These are phyloP conservation scores for Smutsia temminckii DNA, from an alignment of 2,797 vertebrate genomes.

Conservation along the genomic window DNA sequence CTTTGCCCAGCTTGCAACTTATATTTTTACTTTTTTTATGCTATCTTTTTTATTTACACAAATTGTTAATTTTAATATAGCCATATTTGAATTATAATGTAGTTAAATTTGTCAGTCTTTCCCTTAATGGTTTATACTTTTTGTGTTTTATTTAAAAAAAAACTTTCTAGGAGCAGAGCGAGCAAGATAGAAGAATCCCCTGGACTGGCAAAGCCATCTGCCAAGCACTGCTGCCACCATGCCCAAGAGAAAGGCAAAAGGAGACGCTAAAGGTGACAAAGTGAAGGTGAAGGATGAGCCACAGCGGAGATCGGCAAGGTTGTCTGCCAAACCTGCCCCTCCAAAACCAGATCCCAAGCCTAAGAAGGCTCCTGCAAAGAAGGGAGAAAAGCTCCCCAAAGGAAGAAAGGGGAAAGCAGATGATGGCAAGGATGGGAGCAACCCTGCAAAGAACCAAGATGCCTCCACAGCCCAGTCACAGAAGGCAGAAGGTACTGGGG, in stretches of 20 bases:
- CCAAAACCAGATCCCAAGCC: conserved; percentile 51
- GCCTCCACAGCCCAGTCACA: conserved; percentile 22
- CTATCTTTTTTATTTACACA: neutral
- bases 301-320: conserved; percentile 41
- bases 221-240: neutral
- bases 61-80: neutral
- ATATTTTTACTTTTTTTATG: neutral
- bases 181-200: neutral
- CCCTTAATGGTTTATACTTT: neutral
- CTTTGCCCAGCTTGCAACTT: neutral
- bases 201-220: neutral
- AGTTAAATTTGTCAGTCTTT: neutral
- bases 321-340: conserved; percentile 62
- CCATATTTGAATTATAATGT: neutral
- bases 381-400: conserved; percentile 43
- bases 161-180: neutral
- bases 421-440: neutral
- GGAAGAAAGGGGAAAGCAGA: conserved; percentile 40
- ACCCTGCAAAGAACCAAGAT: neutral
- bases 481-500: conserved; percentile 5
- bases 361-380: conserved; percentile 21
- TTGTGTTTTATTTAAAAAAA: neutral
- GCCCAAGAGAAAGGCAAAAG: conserved; percentile 62
- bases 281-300: conserved; percentile 29
- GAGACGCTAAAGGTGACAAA: conserved; percentile 38